Base-by-base conservation (phyloP, 2,888 invertebrate species). In the Pristionchus mayeri region DNA sequence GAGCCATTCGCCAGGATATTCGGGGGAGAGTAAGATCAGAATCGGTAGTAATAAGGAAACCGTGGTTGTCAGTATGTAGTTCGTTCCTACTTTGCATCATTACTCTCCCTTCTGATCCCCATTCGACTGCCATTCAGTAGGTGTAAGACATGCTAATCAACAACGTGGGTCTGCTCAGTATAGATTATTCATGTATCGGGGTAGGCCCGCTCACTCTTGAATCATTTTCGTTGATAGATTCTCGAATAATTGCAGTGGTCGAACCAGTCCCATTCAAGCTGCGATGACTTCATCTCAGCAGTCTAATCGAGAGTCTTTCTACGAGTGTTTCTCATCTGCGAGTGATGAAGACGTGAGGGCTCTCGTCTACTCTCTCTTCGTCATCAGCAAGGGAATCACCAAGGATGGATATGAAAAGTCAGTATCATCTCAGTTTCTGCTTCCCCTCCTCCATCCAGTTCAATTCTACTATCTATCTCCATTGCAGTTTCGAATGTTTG, bases 351-450 rank as follows among this genome's bases (percentile, higher is more conserved):
- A 90, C 71, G 88, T 86, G 84, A 85, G 88, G 11, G 90, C 89
- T 0, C 86, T 90, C 11, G 85, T 90, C 63, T 90, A 87, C 84
- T 90, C 90, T 9, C 86, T 90, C n/a, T 90, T 87, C 63, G 90
- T 89, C 3, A 40, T 37, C 44, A 80, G 80, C 27, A 80, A 44
- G 21, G 80, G 80, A 40, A 80, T 21, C 0, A 21, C 34, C 50
- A 84, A 54, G 40, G 75, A 84, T 52, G 84, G 84, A 84, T 84
- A 75, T 18, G 84, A 84, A 27, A 71, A 84, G 84, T 84, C n/a
- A 40, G 84, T 50, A 30, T 16, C 1, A 18, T 80, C 37, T 21
- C 27, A 18, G 0, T 21, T 30, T 63, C 63, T 13, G 34, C 9
- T 13, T 67, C 13, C 30, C 30, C 18, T 16, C 7, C 34, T 21